Conservation (phyloP, 2,797 vertebrate genomes). For the Typhlichthys subterraneus region DNA sequence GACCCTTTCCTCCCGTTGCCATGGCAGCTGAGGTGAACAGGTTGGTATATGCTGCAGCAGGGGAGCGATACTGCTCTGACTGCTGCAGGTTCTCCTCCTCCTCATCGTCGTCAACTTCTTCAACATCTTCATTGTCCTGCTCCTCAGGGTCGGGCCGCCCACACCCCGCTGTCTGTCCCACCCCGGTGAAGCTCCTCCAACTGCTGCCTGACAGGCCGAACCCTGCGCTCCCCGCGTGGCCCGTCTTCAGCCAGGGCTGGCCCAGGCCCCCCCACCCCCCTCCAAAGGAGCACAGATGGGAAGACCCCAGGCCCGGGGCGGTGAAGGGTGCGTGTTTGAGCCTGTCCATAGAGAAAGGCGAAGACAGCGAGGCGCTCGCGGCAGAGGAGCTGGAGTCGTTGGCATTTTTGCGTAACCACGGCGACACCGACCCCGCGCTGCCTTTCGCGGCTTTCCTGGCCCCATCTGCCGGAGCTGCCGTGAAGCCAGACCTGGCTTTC, state of each 20-base stretch:
- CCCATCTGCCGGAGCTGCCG: slow-evolving; percentile 49
- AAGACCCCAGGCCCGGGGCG: slow-evolving; percentile 77
- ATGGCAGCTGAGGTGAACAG: slow-evolving; percentile 89
- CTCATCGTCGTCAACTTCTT: slow-evolving; percentile 42
- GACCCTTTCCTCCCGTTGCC: slow-evolving; percentile 78
- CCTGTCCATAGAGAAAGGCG: slow-evolving; percentile 76
- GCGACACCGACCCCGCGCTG: slow-evolving; percentile 76
- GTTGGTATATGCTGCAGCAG: slow-evolving; percentile 83
- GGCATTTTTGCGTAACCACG: slow-evolving; percentile 85
- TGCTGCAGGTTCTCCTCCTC: slow-evolving; percentile 46
- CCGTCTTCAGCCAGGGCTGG: slow-evolving; percentile 68
- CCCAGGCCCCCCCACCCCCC: slow-evolving; percentile 73
- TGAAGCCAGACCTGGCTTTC: slow-evolving; percentile 58
- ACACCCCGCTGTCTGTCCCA: slow-evolving; percentile 53
- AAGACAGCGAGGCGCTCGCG: slow-evolving; percentile 61
- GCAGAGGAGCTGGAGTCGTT: slow-evolving; percentile 74
- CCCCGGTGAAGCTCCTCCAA: slow-evolving; percentile 65
- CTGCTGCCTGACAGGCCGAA: slow-evolving; percentile 57
- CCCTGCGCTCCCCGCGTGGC: slow-evolving; percentile 44
- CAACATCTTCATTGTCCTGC: slow-evolving; percentile 14
- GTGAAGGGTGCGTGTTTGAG: slow-evolving; percentile 85
- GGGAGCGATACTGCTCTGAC: slow-evolving; percentile 39
- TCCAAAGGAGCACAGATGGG: slow-evolving; percentile 78
- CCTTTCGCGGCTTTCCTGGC: slow-evolving; percentile 54
- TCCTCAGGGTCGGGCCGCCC: slow-evolving; percentile 67